These are phyloP conservation scores for Pyrocephalus nanus DNA, from an alignment of 2,797 vertebrate species.

Conservation along the genomic window DNA sequence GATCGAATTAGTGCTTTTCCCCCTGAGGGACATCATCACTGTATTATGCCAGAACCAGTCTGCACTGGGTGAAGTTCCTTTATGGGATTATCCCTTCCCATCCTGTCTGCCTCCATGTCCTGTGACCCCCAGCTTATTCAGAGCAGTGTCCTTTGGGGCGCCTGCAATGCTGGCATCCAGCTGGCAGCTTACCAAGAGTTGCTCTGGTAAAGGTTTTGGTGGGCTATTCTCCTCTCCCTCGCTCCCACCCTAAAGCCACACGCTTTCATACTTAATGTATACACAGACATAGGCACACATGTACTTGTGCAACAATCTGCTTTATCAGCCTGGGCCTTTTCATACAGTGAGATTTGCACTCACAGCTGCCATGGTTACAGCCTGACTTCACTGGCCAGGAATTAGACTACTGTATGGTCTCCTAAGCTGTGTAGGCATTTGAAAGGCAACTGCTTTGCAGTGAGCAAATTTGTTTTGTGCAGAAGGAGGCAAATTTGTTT, in stretches of 20 bases:
- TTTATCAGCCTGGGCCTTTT: slow-evolving; percentile 13
- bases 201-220: neutral
- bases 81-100: neutral
- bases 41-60: neutral
- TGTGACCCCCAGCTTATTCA: neutral
- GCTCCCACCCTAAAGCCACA: neutral
- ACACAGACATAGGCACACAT: neutral
- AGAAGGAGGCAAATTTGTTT: neutral
- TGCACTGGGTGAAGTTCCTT: neutral
- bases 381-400: slow-evolving; percentile 59
- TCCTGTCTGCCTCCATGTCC: neutral
- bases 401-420: slow-evolving; percentile 38
- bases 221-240: neutral
- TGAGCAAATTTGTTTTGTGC: neutral
- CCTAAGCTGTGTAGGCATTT: slow-evolving; percentile 10
- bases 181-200: neutral
- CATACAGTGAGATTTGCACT: neutral
- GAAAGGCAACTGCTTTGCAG: slow-evolving; percentile 22
- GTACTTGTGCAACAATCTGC: neutral
- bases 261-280: neutral
- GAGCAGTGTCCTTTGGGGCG: neutral
- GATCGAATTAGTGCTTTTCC: neutral
- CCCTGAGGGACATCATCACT: neutral
- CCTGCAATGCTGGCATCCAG: neutral
- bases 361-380: slow-evolving; percentile 44